Evolutionary conservation across 2,113 vertebrate genomes (phyloP).

Genomic region (Hypomesus transpacificus): DNA sequence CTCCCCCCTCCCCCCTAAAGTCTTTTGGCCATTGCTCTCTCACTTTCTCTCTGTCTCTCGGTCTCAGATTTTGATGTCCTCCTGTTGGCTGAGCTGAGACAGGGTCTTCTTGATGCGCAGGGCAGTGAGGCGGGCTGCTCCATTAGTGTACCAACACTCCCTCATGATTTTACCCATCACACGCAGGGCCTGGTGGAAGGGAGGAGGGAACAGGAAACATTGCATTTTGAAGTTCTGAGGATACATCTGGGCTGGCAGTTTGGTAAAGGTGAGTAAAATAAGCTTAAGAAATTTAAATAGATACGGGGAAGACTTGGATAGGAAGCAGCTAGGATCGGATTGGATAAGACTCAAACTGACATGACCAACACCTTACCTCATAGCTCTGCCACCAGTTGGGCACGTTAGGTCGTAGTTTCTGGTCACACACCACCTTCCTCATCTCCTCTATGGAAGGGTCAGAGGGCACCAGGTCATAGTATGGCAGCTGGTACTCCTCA

Average conservation of each 20-base stretch:
- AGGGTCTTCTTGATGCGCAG: constrained; percentile 97
- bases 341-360: background rate
- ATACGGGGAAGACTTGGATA: background rate
- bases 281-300: background rate
- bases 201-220: background rate
- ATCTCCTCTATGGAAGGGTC: constrained; percentile 97
- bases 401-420: constrained; percentile 89
- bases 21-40: background rate
- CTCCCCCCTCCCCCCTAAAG: constrained; percentile 7
- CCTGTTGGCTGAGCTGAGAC: constrained; percentile 91
- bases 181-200: constrained; percentile 77
- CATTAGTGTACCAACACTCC: constrained; percentile 95
- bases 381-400: constrained; percentile 98
- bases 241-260: background rate
- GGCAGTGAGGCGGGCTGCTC: constrained; percentile 86
- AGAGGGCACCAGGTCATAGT: constrained; percentile 92
- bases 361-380: constrained; percentile 72
- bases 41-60: constrained; percentile 16
- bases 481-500: constrained; percentile 95
- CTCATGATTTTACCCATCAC: constrained; percentile 98
- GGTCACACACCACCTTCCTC: constrained; percentile 94
- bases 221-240: background rate
- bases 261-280: background rate
- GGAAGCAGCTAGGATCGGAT: background rate
- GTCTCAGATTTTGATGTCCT: constrained; percentile 87